Conservation (phyloP, 2,888 invertebrate genomes). For the Drosophila putrida region DNA sequence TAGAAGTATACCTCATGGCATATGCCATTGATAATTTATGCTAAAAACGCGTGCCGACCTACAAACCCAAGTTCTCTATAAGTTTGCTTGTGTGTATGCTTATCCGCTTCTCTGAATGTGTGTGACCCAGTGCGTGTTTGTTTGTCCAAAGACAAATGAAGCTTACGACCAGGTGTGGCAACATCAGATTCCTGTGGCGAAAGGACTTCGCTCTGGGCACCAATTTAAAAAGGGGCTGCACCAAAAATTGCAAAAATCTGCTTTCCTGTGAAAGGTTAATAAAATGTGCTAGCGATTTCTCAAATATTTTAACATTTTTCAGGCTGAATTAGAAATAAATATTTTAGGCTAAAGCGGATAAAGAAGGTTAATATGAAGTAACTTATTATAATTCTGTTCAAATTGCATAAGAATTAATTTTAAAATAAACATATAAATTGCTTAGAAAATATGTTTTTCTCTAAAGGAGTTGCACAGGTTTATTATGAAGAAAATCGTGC, state of each 20-base stretch:
- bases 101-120: not conserved
- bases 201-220: slow-evolving; percentile 8
- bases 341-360: no score
- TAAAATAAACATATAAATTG: not conserved
- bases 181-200: slow-evolving; percentile 6
- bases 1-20: slow-evolving; percentile 30
- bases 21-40: slow-evolving; percentile 72
- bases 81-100: not conserved
- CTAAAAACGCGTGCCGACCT: slow-evolving; percentile 68
- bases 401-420: not conserved
- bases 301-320: not conserved
- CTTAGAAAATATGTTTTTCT: not conserved
- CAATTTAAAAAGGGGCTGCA: slow-evolving; percentile 14
- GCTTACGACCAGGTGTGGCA: slow-evolving; percentile 32
- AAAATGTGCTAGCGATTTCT: not conserved
- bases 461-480: no score
- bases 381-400: not conserved
- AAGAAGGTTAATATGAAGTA: no score
- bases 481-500: no score
- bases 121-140: slow-evolving; percentile 32
- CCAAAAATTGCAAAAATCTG: not conserved
- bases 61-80: slow-evolving; percentile 17
- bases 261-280: not conserved
- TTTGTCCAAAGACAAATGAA: slow-evolving; percentile 50
- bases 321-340: not conserved